These are phyloP conservation scores for Ameiurus melas DNA, from an alignment of 2,113 vertebrate species.

Conservation along the genomic window DNA sequence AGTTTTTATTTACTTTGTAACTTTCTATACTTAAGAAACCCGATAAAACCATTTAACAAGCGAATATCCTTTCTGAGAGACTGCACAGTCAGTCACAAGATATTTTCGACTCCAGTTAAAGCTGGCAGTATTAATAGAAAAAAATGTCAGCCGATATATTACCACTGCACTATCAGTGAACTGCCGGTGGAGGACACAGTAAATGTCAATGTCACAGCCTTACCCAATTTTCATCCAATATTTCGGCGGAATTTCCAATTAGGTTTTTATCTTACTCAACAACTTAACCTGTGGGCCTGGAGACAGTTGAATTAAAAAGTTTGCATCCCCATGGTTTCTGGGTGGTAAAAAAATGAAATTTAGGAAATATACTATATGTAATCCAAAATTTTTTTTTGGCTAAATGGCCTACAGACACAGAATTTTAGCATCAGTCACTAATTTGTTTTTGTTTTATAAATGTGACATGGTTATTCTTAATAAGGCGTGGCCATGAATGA, in stretches of 20 bases:
- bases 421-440: not conserved
- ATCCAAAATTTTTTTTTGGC: not conserved
- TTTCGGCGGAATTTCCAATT: too few relatives aligned
- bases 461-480: not conserved
- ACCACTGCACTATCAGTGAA: slow-evolving; percentile 15
- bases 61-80: slow-evolving; percentile 33
- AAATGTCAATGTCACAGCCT: not conserved
- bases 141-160: slow-evolving; percentile 61
- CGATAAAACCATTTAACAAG: not conserved
- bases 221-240: not conserved
- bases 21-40: not conserved
- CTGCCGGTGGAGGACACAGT: slow-evolving; percentile 1
- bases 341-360: not conserved
- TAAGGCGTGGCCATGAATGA: not conserved
- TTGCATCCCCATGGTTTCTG: not conserved
- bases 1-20: not conserved
- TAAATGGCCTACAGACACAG: not conserved
- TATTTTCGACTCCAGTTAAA: slow-evolving; percentile 50
- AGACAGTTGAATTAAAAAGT: not conserved
- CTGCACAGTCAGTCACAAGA: slow-evolving; percentile 56
- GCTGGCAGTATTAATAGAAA: slow-evolving; percentile 68
- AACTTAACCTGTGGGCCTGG: not conserved
- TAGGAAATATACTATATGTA: not conserved
- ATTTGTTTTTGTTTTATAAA: not conserved
- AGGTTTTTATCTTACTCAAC: not conserved